Conservation (phyloP, 1,140 invertebrate genomes). For the Heliconius himera region DNA sequence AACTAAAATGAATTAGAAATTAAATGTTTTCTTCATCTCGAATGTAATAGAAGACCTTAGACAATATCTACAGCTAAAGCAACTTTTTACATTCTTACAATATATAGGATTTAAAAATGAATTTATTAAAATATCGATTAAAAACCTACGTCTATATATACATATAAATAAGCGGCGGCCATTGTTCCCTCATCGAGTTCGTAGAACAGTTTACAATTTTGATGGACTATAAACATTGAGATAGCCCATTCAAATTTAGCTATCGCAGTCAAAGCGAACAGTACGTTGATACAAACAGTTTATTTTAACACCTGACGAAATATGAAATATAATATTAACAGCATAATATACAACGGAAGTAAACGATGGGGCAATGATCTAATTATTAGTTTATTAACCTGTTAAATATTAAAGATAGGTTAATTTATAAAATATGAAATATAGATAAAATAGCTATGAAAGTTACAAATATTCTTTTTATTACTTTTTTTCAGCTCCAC, state of each 20-base stretch:
- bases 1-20: too few species aligned
- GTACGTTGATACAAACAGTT: background rate
- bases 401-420: background rate
- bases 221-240: conserved; percentile 32
- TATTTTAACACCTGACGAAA: conserved; percentile 12
- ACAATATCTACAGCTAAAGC: too few species aligned
- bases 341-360: background rate
- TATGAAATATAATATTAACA: conserved; percentile 5
- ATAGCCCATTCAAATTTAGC: conserved; percentile 25
- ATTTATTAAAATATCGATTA: background rate
- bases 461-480: too few species aligned
- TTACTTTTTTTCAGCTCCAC: too few species aligned
- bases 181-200: conserved; percentile 26
- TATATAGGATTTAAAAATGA: too few species aligned
- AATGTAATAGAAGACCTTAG: too few species aligned
- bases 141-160: background rate
- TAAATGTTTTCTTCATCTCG: too few species aligned
- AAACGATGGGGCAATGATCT: background rate
- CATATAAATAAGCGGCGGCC: background rate
- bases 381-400: conserved; percentile 1
- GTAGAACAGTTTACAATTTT: conserved; percentile 34
- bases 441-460: background rate
- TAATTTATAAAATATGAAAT: background rate
- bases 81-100: too few species aligned
- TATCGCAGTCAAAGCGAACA: conserved; percentile 18